Conservation (phyloP, 2,797 vertebrate species). For the Pangasius larnaudii region DNA sequence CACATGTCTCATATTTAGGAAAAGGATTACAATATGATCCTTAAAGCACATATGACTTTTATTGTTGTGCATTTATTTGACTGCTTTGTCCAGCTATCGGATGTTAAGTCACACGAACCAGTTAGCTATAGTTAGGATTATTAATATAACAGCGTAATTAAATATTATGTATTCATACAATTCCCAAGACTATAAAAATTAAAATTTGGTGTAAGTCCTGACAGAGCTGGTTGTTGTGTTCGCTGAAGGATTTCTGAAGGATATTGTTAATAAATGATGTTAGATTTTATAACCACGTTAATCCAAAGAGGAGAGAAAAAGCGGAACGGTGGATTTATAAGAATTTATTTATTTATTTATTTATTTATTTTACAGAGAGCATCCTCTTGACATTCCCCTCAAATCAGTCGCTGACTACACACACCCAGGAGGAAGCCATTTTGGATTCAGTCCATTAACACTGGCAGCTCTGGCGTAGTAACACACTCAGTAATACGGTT, state of each 20-base stretch:
- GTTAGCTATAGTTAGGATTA: not conserved
- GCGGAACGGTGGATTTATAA: not conserved
- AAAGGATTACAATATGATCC: not conserved
- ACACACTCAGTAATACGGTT: not conserved
- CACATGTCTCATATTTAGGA: not conserved
- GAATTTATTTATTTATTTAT: too few species aligned
- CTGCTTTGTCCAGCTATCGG: not conserved
- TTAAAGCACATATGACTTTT: not conserved
- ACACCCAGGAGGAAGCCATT: constrained; percentile 5
- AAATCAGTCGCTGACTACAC: not conserved
- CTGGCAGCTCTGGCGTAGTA: not conserved
- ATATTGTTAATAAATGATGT: not conserved
- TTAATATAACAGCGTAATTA: not conserved
- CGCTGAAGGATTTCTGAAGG: not conserved
- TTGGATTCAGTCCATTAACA: not conserved
- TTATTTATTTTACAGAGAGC: not conserved
- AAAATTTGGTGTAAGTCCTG: not conserved
- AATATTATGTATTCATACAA: not conserved
- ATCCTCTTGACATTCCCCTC: not conserved
- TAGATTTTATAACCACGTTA: not conserved
- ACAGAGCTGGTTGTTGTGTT: not conserved
- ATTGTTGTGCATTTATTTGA: not conserved
- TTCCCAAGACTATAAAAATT: not conserved
- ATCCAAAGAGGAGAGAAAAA: not conserved
- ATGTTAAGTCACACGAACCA: not conserved